Evolutionary conservation across 1,140 invertebrate genomes (phyloP), one percentile per base, ranked within the genome.

Genomic region (Danaus plexippus): DNA sequence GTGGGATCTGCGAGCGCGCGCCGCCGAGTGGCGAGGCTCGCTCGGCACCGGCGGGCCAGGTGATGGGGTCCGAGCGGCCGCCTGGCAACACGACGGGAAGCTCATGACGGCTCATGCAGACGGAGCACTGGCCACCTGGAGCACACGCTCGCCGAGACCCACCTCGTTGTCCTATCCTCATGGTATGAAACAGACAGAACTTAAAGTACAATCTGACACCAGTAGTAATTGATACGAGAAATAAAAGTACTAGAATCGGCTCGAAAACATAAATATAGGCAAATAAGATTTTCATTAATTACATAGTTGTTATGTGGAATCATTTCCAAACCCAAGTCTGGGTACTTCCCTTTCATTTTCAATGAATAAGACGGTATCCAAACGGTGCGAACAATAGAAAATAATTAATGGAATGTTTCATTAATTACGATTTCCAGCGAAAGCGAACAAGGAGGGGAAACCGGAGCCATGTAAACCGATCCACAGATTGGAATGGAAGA

Each of bases 51-150:
- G 73, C 15, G 66, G 55, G 42, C 58, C 69, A 2, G 75, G 67
- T 0, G 94, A 97, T 77, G 91, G 92, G 13, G 89, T 98, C 52
- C 91, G 92, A 74, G 96, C 95, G 55, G 92, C 97, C 73, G 91
- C 94, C 54, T 99, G 98, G 98, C 96, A 99, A 85, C 92, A 97
- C 84, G 98, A 99, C 86, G 98, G 98, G 57, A 97, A 98, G 89
- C 96, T 99, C 83, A 97, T 99, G 92, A 97, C 95, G 65, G 95
- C 95, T 69, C 97, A 99, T 85, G 92, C 91, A 9, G 97, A 99
- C 88, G 98, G 98, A 48, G 97, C 95, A 46, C 90, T 99, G 46
- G 94, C 94, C 54, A 98, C 96, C 32, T 99, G 97, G 97, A 93
- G 91, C 68, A 88, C 94, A 11, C 91, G 93, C 70, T 90, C 92